Conservation (phyloP, 2,888 invertebrate species). For the Poecilobothrus nobilitatus region DNA sequence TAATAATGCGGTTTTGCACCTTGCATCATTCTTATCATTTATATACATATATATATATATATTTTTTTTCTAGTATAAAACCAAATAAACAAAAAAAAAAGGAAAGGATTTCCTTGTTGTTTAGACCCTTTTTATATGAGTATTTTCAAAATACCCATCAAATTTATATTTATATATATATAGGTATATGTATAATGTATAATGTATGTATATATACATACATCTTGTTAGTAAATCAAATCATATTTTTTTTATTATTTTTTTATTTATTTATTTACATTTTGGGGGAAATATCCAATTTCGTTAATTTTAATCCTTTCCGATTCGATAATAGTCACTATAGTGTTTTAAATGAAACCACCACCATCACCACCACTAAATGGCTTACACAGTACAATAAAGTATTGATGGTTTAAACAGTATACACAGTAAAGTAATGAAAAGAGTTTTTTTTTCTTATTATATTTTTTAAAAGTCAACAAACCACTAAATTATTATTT, state of each 20-base stretch:
- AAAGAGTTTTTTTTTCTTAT: background rate
- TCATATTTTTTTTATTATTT: background rate
- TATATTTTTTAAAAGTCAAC: background rate
- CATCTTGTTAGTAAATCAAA: background rate
- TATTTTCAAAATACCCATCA: background rate
- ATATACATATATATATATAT: background rate
- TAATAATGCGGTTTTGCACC: background rate
- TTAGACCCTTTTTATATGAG: background rate
- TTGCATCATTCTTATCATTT: background rate
- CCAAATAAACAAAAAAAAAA: background rate
- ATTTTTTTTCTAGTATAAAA: background rate
- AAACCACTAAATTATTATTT: conserved; percentile 1
- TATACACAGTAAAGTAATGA: background rate
- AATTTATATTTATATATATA: too few relatives aligned
- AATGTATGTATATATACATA: too few relatives aligned
- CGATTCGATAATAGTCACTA: conserved; percentile 36
- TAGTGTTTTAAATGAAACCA: background rate
- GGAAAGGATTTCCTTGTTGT: background rate
- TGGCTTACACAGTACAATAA: too few relatives aligned
- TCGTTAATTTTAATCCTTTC: conserved; percentile 44
- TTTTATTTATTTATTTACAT: background rate
- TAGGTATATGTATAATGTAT: too few relatives aligned
- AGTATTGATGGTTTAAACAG: too few relatives aligned
- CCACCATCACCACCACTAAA: too few relatives aligned
- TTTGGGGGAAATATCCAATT: conserved; percentile 29